A percentile compares a stretch with the other conserved stretches of the same genome.
phyloP scores from a whole-genome alignment of 1,140 invertebrate genomes.

The Drosophila oshimai region DNA sequence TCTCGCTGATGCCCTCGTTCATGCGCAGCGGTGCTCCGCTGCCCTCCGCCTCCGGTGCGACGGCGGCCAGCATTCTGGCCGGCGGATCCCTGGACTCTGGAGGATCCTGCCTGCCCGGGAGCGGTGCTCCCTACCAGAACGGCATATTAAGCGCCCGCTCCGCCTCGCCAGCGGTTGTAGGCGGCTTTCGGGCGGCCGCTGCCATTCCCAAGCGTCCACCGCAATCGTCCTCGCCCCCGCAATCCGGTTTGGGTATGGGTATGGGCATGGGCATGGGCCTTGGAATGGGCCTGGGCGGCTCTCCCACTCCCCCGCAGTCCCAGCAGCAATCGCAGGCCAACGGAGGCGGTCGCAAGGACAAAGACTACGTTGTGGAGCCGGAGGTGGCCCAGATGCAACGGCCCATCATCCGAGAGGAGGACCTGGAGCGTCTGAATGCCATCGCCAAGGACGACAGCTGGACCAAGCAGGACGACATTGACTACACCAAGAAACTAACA shows the following conservation, averaged over 20 bases:
- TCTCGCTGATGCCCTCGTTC: slow-evolving; percentile 81
- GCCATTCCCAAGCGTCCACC: slow-evolving; percentile 70
- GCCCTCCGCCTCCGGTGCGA: slow-evolving; percentile 84
- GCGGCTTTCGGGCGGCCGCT: slow-evolving; percentile 59
- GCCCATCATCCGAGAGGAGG: slow-evolving; percentile 96
- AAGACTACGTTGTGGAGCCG: slow-evolving; percentile 77
- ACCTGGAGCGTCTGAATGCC: slow-evolving; percentile 95
- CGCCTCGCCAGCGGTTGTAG: slow-evolving; percentile 66
- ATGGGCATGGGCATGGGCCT: slow-evolving; percentile 20
- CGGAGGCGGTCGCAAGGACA: slow-evolving; percentile 61
- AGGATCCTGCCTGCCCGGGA: not conserved
- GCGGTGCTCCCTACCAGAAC: slow-evolving; percentile 67
- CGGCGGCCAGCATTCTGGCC: slow-evolving; percentile 39
- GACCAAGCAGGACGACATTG: slow-evolving; percentile 95
- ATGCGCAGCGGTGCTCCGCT: slow-evolving; percentile 83
- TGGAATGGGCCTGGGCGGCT: slow-evolving; percentile 22
- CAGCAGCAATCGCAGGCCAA: slow-evolving; percentile 51
- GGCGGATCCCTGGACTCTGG: slow-evolving; percentile 10
- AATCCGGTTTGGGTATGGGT: slow-evolving; percentile 19
- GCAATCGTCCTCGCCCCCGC: slow-evolving; percentile 36
- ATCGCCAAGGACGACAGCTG: slow-evolving; percentile 94
- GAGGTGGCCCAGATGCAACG: slow-evolving; percentile 84
- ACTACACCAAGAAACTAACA: slow-evolving; percentile 96
- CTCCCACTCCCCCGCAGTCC: slow-evolving; percentile 50
- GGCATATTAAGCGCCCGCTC: slow-evolving; percentile 80